phyloP scores from a whole-genome alignment of 2,888 invertebrate species.

The Dynastes tityus region DNA sequence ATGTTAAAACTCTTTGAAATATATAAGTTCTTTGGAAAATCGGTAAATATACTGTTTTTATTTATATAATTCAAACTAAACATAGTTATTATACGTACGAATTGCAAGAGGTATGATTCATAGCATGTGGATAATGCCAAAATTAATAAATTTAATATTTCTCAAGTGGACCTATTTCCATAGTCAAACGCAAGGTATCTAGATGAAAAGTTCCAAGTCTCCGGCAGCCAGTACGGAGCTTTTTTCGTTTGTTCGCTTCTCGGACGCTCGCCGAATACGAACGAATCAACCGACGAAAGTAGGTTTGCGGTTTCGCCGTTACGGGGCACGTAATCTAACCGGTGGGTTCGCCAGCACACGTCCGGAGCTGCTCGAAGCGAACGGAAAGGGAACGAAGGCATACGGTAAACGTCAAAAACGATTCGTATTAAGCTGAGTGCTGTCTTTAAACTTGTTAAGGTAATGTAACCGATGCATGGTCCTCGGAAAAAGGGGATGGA shows the following conservation, averaged over 20 bases:
- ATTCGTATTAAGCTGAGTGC: slow-evolving; percentile 51
- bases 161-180: too few relatives aligned
- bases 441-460: slow-evolving; percentile 52
- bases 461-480: slow-evolving; percentile 42
- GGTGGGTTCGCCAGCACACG: not conserved
- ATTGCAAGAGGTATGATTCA: too few relatives aligned
- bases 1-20: too few relatives aligned
- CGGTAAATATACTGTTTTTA: too few relatives aligned
- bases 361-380: not conserved
- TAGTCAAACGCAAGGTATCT: not conserved
- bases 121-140: too few relatives aligned
- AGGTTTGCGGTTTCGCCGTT: slow-evolving; percentile 53
- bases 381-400: slow-evolving; percentile 46
- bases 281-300: not conserved
- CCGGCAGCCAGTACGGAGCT: slow-evolving; percentile 57
- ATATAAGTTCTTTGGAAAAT: too few relatives aligned
- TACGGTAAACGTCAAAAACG: slow-evolving; percentile 47
- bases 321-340: slow-evolving; percentile 19
- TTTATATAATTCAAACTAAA: too few relatives aligned
- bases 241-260: slow-evolving; percentile 55
- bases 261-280: too few relatives aligned
- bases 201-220: not conserved
- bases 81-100: too few relatives aligned
- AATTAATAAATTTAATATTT: too few relatives aligned
- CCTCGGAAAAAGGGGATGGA: slow-evolving; percentile 12